A percentile compares a stretch with the other conserved stretches of the same genome.
These are phyloP conservation scores for Ischnura elegans DNA, from an alignment of 2,888 invertebrate genomes.

Conservation along the genomic window DNA sequence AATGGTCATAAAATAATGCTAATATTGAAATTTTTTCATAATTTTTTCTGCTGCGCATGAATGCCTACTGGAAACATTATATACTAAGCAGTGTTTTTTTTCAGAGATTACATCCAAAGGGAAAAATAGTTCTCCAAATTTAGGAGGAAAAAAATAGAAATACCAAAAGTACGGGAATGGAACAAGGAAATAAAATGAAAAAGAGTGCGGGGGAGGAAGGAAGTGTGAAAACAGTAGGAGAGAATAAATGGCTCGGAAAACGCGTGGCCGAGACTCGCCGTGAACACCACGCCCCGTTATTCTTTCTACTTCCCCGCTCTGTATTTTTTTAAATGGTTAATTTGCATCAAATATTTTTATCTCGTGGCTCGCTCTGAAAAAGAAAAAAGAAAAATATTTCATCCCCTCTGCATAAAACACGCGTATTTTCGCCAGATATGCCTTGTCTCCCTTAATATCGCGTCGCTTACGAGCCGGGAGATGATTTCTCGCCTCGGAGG, in stretches of 20 bases:
- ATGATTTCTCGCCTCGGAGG: conserved; percentile 31
- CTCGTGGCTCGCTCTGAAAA: conserved; percentile 19
- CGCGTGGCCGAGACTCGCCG: conserved; percentile 51
- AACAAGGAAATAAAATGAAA: not conserved
- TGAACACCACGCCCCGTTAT: conserved; percentile 30
- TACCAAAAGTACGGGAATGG: not conserved
- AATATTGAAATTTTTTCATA: too few species aligned
- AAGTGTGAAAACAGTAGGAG: too few species aligned
- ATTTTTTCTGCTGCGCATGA: too few species aligned
- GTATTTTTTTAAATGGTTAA: conserved; percentile 48
- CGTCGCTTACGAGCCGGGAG: not conserved
- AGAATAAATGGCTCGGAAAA: conserved; percentile 57
- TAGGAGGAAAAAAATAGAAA: not conserved
- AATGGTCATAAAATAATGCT: too few species aligned
- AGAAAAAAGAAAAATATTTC: conserved; percentile 12
- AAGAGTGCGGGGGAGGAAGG: not conserved
- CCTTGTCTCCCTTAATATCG: conserved; percentile 37
- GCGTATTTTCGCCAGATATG: conserved; percentile 47
- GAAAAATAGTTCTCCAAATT: too few species aligned
- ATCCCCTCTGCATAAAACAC: not conserved
- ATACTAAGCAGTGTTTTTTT: too few species aligned
- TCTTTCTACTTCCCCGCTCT: conserved; percentile 5
- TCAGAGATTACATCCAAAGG: too few species aligned
- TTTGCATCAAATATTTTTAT: conserved; percentile 66
- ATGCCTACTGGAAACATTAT: too few species aligned